Base-by-base conservation (phyloP, 2,113 vertebrate genomes). In the Cyanistes caeruleus region DNA sequence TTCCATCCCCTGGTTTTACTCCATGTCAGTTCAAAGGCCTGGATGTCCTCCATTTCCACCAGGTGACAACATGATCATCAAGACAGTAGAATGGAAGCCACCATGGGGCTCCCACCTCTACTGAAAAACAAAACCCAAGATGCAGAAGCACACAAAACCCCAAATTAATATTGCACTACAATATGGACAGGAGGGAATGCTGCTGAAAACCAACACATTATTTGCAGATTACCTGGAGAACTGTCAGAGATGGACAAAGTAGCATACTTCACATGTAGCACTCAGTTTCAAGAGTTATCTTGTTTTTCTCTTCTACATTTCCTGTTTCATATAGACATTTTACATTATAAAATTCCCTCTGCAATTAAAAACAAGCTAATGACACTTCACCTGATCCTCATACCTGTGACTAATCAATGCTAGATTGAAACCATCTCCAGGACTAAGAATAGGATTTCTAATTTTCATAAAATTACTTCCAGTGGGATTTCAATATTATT, bases 401-500 rank as follows among this genome's bases (percentile, higher is more conserved):
- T 15, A 43, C 43, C 55, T 79, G 78, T 87, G 58, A 91, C 51
- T 94, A 81, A 95, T 55, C 84, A 91, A 81, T 55, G 43, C 46
- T 91, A 89, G 81, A 62, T 39, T 84, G 67, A 78, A 81, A 81
- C 44, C 67, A 80, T 48, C 49, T 72, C 63, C 44, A 68, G 9
- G 35, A 68, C 28, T 72, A 94, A 84, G 55, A 90, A 88, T 0
- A 79, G 48, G 74, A 69, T 56, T 84, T 79, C 16, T 35, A 37
- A 73, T 93, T 92, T 95, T 69, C 35, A 83, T 72, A 56, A 77
- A 88, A 90, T 89, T 69, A 77, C 51, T 95, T 92, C 63, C 63
- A 77, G 31, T 35, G 30, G 41, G 23, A 78, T 67, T 79, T 68
- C 33, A n/a, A 12, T 64, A 21, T 24, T 52, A 4, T 41, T 58